Percentiles rank a stretch among this genome's conserved stretches.
Conservation (phyloP, 1,140 invertebrate genomes). For the Apis cerana region DNA sequence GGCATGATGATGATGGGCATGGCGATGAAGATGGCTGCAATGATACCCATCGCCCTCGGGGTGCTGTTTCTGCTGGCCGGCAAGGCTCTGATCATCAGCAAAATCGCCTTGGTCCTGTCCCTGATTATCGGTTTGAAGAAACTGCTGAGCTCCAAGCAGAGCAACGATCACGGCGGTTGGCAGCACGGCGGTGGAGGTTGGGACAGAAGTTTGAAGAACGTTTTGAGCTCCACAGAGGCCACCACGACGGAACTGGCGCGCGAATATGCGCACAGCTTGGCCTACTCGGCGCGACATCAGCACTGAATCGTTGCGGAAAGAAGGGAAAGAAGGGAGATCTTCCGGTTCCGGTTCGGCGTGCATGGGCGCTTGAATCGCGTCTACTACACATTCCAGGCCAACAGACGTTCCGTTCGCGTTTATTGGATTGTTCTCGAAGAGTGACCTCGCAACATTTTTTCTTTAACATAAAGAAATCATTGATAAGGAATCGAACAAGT, state of each 20-base stretch:
- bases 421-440: too few species aligned
- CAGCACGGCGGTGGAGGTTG: slow-evolving; percentile 83
- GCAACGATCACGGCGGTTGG: slow-evolving; percentile 81
- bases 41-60: slow-evolving; percentile 88
- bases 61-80: slow-evolving; percentile 88
- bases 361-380: neutral
- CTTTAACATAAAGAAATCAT: too few species aligned
- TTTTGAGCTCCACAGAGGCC: slow-evolving; percentile 75
- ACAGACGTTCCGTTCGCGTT: neutral
- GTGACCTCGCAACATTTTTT: neutral
- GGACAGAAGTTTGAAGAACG: slow-evolving; percentile 79
- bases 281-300: slow-evolving; percentile 82
- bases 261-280: slow-evolving; percentile 84
- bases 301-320: slow-evolving; percentile 11
- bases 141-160: slow-evolving; percentile 85
- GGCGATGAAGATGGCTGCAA: slow-evolving; percentile 87
- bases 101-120: slow-evolving; percentile 88
- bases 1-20: slow-evolving; percentile 91
- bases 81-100: slow-evolving; percentile 89
- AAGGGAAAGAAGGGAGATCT: neutral
- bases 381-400: neutral
- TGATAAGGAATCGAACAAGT: too few species aligned
- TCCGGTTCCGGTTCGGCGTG: slow-evolving; percentile 11
- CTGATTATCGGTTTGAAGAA: slow-evolving; percentile 91
- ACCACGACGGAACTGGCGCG: slow-evolving; percentile 70